Base-by-base conservation (phyloP, 2,888 invertebrate species). In the Resseliella maxima region DNA sequence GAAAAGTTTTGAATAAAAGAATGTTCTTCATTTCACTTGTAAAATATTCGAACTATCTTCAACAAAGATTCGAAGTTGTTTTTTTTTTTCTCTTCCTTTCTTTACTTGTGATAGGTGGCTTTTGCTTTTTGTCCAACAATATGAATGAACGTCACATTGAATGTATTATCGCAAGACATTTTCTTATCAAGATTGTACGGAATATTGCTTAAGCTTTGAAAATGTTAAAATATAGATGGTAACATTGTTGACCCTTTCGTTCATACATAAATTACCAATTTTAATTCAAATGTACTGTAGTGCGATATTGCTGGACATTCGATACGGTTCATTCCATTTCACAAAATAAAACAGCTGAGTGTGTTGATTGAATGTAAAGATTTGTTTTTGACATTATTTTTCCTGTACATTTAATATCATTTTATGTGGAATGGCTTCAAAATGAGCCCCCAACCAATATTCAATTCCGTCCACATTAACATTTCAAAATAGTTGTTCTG, bases 331-430 rank as follows among this genome's bases (percentile, higher is more conserved):
- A 50, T 18, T 41, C 41, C 41, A 41, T 10, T 50, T 18, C 18
- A 8, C 2, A 59, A 5, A n/a, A n/a, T 59, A 12, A 41, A 59
- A 2, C 59, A n/a, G 59, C 59, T 59, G 27, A 59, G 6, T 59
- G 27, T 24, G 72, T 35, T 31, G 31, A 72, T 72, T 35, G 31
- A 15, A 72, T 31, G 31, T 12, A 72, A 72, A 18, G 72, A 72
- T 72, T 72, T 72, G n/a, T 72, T 0, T 50, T n/a, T 24, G 27
- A 59, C 27, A 31, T 31, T 27, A 27, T 72, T 72, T 35, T 72
- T 72, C 72, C 72, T 72, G 72, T 72, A 72, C 72, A 72, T 72
- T 72, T 72, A 72, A 72, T 72, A 12, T 72, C 72, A 59, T 12
- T 59, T 59, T 59, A 24, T 3, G 72, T 35, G 5, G 24, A 59